phyloP scores from a whole-genome alignment of 2,113 vertebrate genomes.

The Paramormyrops kingsleyae region DNA sequence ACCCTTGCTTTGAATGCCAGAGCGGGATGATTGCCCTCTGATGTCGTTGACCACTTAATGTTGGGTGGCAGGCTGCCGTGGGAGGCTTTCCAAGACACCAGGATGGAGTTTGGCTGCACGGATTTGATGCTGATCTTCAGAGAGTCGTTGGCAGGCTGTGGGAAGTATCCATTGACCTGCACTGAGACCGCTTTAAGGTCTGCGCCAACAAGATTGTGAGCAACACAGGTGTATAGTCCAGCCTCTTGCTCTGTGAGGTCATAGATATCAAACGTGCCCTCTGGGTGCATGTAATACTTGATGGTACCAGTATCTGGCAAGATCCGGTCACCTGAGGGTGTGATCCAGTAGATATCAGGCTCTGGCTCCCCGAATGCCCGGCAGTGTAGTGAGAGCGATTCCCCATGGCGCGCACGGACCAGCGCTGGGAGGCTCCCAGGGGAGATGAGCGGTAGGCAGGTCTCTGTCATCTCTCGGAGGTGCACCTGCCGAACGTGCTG shows the following conservation, averaged over 20 bases:
- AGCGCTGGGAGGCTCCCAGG: slow-evolving; percentile 84
- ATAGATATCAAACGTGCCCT: slow-evolving; percentile 88
- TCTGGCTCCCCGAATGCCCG: slow-evolving; percentile 92
- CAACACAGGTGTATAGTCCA: slow-evolving; percentile 91
- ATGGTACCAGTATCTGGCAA: slow-evolving; percentile 74
- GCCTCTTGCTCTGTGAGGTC: slow-evolving; percentile 77
- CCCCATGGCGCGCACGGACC: slow-evolving; percentile 70
- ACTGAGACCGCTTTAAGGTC: slow-evolving; percentile 88
- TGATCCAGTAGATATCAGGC: slow-evolving; percentile 96
- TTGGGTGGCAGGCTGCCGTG: slow-evolving; percentile 79
- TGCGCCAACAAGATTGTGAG: slow-evolving; percentile 90
- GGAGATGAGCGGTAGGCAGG: slow-evolving; percentile 90
- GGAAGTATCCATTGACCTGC: slow-evolving; percentile 82
- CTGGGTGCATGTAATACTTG: slow-evolving; percentile 86
- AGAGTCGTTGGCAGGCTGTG: slow-evolving; percentile 64
- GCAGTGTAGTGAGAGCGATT: slow-evolving; percentile 84
- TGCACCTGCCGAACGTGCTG: slow-evolving; percentile 91
- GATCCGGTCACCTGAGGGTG: slow-evolving; percentile 80
- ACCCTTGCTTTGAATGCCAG: slow-evolving; percentile 78
- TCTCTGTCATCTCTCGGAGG: slow-evolving; percentile 97
- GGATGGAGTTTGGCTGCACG: slow-evolving; percentile 73
- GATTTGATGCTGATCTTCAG: slow-evolving; percentile 74
- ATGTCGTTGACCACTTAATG: slow-evolving; percentile 81
- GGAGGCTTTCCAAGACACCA: slow-evolving; percentile 83
- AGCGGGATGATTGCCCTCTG: slow-evolving; percentile 56